phyloP scores from a whole-genome alignment of 2,888 invertebrate species.

The Erynnis tages region DNA sequence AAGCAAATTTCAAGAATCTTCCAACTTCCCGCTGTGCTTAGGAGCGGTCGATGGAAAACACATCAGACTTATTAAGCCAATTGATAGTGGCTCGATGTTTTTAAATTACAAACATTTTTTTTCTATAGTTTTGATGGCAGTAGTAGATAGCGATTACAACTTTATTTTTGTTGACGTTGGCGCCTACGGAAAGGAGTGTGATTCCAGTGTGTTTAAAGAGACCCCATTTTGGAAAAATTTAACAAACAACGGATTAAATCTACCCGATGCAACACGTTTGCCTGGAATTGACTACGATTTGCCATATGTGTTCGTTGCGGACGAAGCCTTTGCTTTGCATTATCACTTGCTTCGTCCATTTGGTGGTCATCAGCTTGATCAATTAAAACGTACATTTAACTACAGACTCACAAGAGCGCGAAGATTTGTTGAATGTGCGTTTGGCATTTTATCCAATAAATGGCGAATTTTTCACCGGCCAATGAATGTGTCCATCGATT shows the following conservation, averaged over 20 bases:
- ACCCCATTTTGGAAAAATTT: slow-evolving; percentile 34
- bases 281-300: slow-evolving; percentile 26
- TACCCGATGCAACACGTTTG: slow-evolving; percentile 29
- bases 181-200: too few species aligned
- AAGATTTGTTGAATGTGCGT: slow-evolving; percentile 5
- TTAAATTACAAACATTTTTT: too few species aligned
- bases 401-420: slow-evolving; percentile 10
- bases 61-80: slow-evolving; percentile 19
- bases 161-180: too few species aligned
- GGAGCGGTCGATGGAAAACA: slow-evolving; percentile 26
- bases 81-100: too few species aligned
- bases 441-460: slow-evolving; percentile 11
- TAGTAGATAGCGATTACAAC: too few species aligned
- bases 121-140: too few species aligned
- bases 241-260: slow-evolving; percentile 29
- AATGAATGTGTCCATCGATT: slow-evolving; percentile 25
- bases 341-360: slow-evolving; percentile 20
- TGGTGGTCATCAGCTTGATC: slow-evolving; percentile 7
- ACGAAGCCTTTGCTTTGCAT: slow-evolving; percentile 36
- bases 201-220: slow-evolving; percentile 37
- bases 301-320: slow-evolving; percentile 35
- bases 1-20: slow-evolving; percentile 27
- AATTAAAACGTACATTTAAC: too few species aligned
- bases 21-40: slow-evolving; percentile 19
- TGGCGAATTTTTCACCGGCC: slow-evolving; percentile 4